These are phyloP conservation scores for Lucilia sericata DNA, from an alignment of 1,140 invertebrate species.

Conservation along the genomic window DNA sequence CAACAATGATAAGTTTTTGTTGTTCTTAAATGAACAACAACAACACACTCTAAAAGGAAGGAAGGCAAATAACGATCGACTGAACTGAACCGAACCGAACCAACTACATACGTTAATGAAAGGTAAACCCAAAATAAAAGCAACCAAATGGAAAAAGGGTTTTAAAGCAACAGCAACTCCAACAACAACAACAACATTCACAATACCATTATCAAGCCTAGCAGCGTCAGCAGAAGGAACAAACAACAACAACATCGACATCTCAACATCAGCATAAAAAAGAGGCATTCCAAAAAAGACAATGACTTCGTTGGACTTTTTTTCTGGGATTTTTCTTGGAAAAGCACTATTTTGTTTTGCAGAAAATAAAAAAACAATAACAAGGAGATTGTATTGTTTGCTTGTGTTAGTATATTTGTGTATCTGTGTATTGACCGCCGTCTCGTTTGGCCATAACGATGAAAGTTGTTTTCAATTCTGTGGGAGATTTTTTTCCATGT, in stretches of 20 bases:
- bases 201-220: neutral
- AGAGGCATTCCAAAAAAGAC: conserved; percentile 25
- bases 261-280: neutral
- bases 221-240: neutral
- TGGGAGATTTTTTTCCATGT: conserved; percentile 13
- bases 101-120: neutral
- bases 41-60: conserved; percentile 24
- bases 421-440: neutral
- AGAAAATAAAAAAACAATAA: neutral
- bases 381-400: neutral
- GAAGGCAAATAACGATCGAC: neutral
- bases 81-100: neutral
- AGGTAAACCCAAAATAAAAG: conserved; percentile 11
- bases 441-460: conserved; percentile 22
- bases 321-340: conserved; percentile 1
- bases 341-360: conserved; percentile 6
- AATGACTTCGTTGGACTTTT: neutral
- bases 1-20: neutral
- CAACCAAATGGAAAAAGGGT: neutral
- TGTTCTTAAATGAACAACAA: neutral
- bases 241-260: neutral
- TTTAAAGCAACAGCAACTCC: neutral
- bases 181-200: neutral
- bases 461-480: conserved; percentile 23
- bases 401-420: neutral